Evolutionary conservation across 1,140 invertebrate genomes (phyloP).

Genomic region (Bombyx mandarina): DNA sequence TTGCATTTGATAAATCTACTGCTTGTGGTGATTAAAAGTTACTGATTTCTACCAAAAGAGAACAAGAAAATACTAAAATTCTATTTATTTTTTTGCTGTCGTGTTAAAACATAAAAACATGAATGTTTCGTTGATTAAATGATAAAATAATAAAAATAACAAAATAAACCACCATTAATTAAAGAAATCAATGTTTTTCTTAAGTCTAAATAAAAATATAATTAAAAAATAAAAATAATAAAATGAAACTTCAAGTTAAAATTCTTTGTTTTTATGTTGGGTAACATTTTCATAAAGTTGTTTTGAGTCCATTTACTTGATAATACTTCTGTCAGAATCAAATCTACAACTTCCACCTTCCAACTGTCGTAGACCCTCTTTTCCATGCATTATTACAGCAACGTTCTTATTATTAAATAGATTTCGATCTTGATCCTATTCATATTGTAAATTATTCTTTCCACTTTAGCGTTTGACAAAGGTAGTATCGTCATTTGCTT

Average conservation of each 20-base stretch:
- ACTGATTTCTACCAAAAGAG: conserved; percentile 5
- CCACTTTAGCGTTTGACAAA: too few species aligned
- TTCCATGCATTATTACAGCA: too few species aligned
- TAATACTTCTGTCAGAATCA: conserved; percentile 7
- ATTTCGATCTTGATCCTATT: too few species aligned
- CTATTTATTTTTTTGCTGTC: conserved; percentile 3
- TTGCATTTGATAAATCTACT: conserved; percentile 5
- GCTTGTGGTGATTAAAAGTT: conserved; percentile 2
- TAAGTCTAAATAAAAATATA: conserved; percentile 6
- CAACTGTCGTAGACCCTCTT: background rate
- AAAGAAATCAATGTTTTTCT: conserved; percentile 1
- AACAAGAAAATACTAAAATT: conserved; percentile 5
- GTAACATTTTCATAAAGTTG: too few species aligned
- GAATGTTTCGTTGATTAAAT: background rate
- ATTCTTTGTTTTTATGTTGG: too few species aligned
- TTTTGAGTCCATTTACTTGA: background rate
- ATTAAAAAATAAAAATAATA: conserved; percentile 5
- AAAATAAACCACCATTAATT: conserved; percentile 2
- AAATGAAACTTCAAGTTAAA: background rate
- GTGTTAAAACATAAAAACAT: background rate
- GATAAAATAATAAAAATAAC: conserved; percentile 5
- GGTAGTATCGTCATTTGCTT: too few species aligned
- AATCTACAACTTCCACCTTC: conserved; percentile 3
- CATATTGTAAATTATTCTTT: too few species aligned
- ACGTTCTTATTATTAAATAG: too few species aligned